These are phyloP conservation scores for Harpegnathos saltator DNA, from an alignment of 1,140 invertebrate genomes.

Conservation along the genomic window DNA sequence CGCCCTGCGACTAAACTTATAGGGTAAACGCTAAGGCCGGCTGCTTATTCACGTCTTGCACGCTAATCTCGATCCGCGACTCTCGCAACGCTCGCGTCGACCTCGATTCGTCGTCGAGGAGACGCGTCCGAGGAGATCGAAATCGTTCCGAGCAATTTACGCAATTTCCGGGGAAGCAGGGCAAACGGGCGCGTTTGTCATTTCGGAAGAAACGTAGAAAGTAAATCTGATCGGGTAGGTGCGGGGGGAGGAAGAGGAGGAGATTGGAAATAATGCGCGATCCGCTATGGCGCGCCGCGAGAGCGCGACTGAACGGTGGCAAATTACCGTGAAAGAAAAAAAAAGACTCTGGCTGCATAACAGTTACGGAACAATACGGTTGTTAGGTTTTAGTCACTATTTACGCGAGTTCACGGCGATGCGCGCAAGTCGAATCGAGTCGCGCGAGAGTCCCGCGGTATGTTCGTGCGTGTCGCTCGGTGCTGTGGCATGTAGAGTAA, in stretches of 20 bases:
- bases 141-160: constrained; percentile 26
- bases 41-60: neutral
- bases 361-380: constrained; percentile 58
- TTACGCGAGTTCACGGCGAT: constrained; percentile 34
- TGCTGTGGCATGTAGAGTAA: neutral
- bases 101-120: too few species aligned
- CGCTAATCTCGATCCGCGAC: too few species aligned
- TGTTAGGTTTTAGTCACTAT: constrained; percentile 50
- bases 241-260: neutral
- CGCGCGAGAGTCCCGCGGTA: constrained; percentile 1
- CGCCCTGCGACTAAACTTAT: too few species aligned
- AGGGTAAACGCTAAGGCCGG: too few species aligned
- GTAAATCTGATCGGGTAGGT: constrained; percentile 55
- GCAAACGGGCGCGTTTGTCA: constrained; percentile 16
- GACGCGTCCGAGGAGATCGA: constrained; percentile 3
- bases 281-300: constrained; percentile 26
- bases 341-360: constrained; percentile 41
- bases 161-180: constrained; percentile 40
- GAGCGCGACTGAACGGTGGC: constrained; percentile 50
- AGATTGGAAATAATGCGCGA: constrained; percentile 49
- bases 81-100: too few species aligned
- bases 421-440: constrained; percentile 30
- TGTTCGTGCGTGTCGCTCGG: neutral
- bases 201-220: constrained; percentile 28
- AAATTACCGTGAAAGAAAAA: constrained; percentile 52